Conservation (phyloP, 2,113 vertebrate genomes). For the Numida meleagris region DNA sequence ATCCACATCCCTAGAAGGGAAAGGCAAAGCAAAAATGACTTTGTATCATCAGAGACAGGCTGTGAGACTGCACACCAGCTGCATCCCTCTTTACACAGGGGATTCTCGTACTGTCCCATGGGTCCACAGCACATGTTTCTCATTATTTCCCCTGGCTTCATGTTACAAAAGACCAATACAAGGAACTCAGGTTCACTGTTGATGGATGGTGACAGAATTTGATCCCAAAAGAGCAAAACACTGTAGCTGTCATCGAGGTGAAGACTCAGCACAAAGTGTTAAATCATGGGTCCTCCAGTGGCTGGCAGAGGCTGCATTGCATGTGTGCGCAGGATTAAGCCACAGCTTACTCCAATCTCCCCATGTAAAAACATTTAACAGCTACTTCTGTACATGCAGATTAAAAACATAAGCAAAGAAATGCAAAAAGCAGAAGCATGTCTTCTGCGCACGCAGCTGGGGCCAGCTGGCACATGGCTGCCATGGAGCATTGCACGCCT, state of each 20-base stretch:
- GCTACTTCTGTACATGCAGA: not conserved
- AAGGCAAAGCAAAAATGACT: not conserved
- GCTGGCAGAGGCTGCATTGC: rapidly evolving
- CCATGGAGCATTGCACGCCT: rapidly evolving
- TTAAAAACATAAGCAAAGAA: not conserved
- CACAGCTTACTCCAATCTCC: not conserved
- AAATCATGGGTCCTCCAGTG: not conserved
- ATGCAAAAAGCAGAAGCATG: not conserved
- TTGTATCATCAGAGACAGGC: rapidly evolving
- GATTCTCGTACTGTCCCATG: rapidly evolving
- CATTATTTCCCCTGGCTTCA: not conserved
- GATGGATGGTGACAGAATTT: not conserved
- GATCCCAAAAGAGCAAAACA: not conserved
- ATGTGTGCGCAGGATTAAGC: not conserved
- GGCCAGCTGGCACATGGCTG: not conserved
- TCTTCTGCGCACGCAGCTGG: rapidly evolving
- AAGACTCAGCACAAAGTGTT: not conserved
- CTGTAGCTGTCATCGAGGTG: not conserved
- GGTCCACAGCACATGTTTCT: rapidly evolving
- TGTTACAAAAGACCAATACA: rapidly evolving
- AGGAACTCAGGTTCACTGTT: not conserved
- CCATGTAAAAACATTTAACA: not conserved
- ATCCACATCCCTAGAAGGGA: not conserved
- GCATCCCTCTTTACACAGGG: too few species aligned
- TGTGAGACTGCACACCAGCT: not conserved